phyloP scores from a whole-genome alignment of 2,113 vertebrate species.

The Aramus guarauna region DNA sequence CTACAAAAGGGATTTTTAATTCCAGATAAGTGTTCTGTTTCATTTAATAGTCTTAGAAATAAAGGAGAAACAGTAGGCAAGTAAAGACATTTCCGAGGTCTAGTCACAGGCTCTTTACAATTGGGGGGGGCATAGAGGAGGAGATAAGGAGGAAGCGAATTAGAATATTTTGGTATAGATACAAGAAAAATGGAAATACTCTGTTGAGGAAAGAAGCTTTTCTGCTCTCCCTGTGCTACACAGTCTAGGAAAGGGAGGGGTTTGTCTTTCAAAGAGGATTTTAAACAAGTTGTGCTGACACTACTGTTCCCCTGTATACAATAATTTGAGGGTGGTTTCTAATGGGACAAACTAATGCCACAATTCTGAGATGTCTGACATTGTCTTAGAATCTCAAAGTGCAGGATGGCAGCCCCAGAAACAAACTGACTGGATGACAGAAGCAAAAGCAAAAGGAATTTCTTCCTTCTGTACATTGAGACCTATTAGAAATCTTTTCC shows the following conservation, averaged over 20 bases:
- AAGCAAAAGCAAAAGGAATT: neutral
- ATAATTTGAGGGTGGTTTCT: neutral
- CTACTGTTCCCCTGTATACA: neutral
- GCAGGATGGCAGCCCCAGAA: neutral
- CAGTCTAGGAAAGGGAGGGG: neutral
- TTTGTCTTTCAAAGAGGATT: neutral
- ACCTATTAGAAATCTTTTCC: neutral
- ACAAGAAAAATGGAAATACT: neutral
- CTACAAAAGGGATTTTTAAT: neutral
- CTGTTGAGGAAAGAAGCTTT: neutral
- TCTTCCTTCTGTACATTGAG: neutral
- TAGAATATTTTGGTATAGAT: neutral
- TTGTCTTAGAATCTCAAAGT: neutral
- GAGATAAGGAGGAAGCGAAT: neutral
- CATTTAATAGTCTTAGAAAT: neutral
- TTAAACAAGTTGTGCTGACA: neutral
- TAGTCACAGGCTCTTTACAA: neutral
- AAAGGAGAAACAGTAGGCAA: neutral
- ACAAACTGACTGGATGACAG: neutral
- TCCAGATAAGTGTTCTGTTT: neutral
- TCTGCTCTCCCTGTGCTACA: neutral
- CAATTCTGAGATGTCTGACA: neutral
- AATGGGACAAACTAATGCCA: neutral
- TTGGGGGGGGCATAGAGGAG: rapidly evolving
- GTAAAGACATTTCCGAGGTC: neutral